Evolutionary conservation across 2,113 vertebrate species (phyloP).

Genomic region (Proterorhinus semilunaris): DNA sequence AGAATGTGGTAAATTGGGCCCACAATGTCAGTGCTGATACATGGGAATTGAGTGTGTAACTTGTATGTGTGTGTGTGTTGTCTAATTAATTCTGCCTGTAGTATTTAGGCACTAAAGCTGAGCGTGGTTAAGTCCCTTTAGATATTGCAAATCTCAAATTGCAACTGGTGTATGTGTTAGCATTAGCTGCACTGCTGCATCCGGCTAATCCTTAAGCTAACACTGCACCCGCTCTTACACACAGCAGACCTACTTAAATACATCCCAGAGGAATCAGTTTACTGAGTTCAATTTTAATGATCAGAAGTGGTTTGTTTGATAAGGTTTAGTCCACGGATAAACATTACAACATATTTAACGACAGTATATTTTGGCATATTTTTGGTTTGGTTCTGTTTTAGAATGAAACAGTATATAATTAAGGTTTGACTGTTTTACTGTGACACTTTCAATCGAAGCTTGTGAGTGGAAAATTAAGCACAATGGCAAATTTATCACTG

Average conservation of each 20-base stretch:
- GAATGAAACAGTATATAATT: no score
- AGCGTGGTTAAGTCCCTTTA: slow-evolving; percentile 38
- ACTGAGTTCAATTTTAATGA: not conserved
- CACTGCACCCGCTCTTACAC: slow-evolving; percentile 17
- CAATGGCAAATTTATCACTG: no score
- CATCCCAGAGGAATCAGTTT: slow-evolving; percentile 1
- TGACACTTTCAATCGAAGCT: no score
- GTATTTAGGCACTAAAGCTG: slow-evolving; percentile 41
- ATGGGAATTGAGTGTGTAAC: not conserved
- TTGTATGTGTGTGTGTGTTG: slow-evolving; percentile 17
- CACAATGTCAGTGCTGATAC: slow-evolving; percentile 2
- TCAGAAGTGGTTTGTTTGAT: not conserved
- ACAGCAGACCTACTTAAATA: slow-evolving; percentile 1
- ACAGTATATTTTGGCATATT: no score
- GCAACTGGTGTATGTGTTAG: slow-evolving; percentile 22
- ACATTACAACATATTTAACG: slow-evolving; percentile 5
- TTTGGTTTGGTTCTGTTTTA: no score
- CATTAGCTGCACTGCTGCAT: slow-evolving; percentile 45
- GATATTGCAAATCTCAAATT: slow-evolving; percentile 36
- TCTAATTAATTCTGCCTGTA: slow-evolving; percentile 47
- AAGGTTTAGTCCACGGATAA: slow-evolving; percentile 13
- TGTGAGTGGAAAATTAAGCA: no score
- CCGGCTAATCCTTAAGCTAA: slow-evolving; percentile 53
- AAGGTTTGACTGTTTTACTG: no score
- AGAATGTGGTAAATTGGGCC: not conserved